A percentile compares a stretch with the other conserved stretches of the same genome.
phyloP scores from a whole-genome alignment of 92 coral and sea anemone species.

The Epizoanthus scotinus region DNA sequence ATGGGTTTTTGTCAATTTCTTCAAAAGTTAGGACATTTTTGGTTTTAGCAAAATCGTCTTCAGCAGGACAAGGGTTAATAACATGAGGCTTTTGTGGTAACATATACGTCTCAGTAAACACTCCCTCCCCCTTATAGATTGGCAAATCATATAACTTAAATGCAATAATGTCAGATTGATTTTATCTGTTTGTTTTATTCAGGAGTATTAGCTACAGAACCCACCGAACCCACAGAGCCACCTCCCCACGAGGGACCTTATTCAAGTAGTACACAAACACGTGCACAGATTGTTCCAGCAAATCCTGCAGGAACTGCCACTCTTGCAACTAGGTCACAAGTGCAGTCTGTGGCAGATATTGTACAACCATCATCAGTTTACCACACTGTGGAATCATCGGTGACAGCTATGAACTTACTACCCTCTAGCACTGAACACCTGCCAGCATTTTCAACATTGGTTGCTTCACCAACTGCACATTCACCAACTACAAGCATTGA shows the following conservation, averaged over 20 bases:
- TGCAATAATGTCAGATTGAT: no score
- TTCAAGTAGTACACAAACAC: neutral
- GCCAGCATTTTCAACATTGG: neutral
- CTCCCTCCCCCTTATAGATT: no score
- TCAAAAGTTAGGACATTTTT: no score
- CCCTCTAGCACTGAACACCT: neutral
- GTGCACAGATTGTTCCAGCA: neutral
- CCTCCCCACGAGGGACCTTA: conserved; percentile 33
- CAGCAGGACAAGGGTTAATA: no score
- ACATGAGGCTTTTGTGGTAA: no score
- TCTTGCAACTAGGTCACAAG: neutral
- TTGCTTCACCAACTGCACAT: neutral
- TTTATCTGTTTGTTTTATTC: neutral
- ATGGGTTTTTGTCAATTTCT: no score
- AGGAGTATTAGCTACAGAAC: neutral
- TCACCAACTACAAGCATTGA: no score
- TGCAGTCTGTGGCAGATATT: neutral
- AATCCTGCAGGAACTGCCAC: neutral
- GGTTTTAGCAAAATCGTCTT: no score
- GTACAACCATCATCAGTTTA: neutral
- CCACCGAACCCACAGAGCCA: conserved; percentile 19
- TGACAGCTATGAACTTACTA: neutral
- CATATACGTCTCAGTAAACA: no score
- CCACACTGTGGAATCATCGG: neutral
- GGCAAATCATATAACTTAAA: no score